Conservation (phyloP, 2,888 invertebrate species). For the Hedychridium roseum region DNA sequence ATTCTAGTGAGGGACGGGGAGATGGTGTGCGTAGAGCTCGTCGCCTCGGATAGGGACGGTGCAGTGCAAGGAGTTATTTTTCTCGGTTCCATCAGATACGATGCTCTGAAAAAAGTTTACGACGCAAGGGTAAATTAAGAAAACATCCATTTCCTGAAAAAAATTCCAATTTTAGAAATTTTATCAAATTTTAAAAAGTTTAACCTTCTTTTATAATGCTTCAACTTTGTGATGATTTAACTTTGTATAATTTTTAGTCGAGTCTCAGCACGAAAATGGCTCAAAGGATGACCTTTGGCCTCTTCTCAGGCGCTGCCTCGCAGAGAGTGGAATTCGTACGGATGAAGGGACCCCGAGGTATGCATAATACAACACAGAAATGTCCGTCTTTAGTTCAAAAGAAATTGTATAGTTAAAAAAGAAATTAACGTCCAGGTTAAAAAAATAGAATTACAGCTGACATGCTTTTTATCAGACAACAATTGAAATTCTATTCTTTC, state of each 20-base stretch:
- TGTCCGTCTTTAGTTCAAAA: too few species aligned
- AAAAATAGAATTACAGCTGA: too few species aligned
- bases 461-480: too few species aligned
- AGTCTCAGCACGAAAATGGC: constrained; percentile 94
- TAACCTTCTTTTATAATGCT: too few species aligned
- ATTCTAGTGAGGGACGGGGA: constrained; percentile 97
- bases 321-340: constrained; percentile 97
- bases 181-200: too few species aligned
- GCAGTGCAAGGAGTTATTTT: constrained; percentile 93
- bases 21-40: constrained; percentile 98
- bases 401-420: too few species aligned
- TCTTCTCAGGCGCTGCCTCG: constrained; percentile 78
- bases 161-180: too few species aligned
- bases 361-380: background rate
- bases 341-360: constrained; percentile 95
- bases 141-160: too few species aligned
- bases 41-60: constrained; percentile 88
- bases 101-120: constrained; percentile 95
- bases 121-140: constrained; percentile 83
- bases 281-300: constrained; percentile 93
- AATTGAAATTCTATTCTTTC: too few species aligned
- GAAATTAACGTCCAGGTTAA: too few species aligned
- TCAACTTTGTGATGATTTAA: background rate
- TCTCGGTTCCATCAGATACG: constrained; percentile 96
- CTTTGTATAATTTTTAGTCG: constrained; percentile 70